Percentiles rank a stretch among this genome's conserved stretches.
phyloP scores from a whole-genome alignment of 2,888 invertebrate genomes.

The Heteromyza rotundicornis region DNA sequence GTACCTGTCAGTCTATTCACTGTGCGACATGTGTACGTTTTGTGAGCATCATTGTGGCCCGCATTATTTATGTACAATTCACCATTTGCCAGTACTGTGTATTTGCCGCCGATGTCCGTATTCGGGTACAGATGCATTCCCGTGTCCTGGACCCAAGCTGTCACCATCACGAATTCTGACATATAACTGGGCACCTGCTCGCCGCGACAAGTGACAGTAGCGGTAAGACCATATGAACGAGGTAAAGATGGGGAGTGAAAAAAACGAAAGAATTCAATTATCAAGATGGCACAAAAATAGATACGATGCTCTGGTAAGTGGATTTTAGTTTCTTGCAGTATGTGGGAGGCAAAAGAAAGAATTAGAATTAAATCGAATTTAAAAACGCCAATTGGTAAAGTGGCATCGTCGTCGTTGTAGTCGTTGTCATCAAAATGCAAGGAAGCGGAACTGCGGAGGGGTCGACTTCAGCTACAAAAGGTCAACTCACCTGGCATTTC shows the following conservation, averaged over 20 bases:
- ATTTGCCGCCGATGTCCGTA: slow-evolving; percentile 77
- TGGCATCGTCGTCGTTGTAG: not conserved
- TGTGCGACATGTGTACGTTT: slow-evolving; percentile 81
- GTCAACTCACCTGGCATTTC: slow-evolving; percentile 71
- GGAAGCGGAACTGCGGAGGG: too few relatives aligned
- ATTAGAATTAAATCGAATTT: not conserved
- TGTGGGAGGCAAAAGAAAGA: not conserved
- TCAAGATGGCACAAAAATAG: slow-evolving; percentile 7
- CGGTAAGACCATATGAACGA: slow-evolving; percentile 7
- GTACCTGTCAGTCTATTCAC: slow-evolving; percentile 77
- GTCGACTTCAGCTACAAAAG: too few relatives aligned
- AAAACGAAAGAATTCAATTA: slow-evolving; percentile 16
- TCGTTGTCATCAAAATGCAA: too few relatives aligned
- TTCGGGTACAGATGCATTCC: slow-evolving; percentile 80
- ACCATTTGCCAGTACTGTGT: slow-evolving; percentile 80
- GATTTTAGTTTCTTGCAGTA: slow-evolving; percentile 1
- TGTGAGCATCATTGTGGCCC: slow-evolving; percentile 78
- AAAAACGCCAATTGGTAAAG: not conserved
- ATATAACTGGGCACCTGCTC: slow-evolving; percentile 80
- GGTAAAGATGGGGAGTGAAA: not conserved
- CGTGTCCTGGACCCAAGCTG: slow-evolving; percentile 88
- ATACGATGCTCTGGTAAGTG: too few relatives aligned
- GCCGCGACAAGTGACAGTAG: not conserved
- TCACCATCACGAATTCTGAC: slow-evolving; percentile 84
- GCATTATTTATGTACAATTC: slow-evolving; percentile 84